Base-by-base conservation (phyloP, 2,888 invertebrate genomes). In the Rhyacophila evoluta region DNA sequence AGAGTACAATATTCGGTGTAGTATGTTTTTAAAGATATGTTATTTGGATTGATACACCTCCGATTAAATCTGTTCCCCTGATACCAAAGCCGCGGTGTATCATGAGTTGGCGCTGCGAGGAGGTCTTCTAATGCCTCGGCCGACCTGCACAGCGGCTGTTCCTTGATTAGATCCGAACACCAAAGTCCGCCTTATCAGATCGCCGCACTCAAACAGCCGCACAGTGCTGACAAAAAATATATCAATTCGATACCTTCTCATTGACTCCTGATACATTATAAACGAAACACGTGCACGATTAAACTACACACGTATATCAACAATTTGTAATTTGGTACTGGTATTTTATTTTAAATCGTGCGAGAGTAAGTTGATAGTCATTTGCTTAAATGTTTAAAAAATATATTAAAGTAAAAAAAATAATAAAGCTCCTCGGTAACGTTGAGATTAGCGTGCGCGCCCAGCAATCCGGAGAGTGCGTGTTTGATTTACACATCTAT, bases 131-230 rank as follows among this genome's bases (percentile, higher is more conserved):
- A 55, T 55, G 10, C 55, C 55, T 19, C 25, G 55, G 55, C 55
- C 15, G 55, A 19, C 55, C 55, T 55, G 55, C 55, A 19, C 55
- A 25, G 55, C 55, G 55, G 55, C 55, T 19, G 15, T 55, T 55
- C 4, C 55, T 55, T 55, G 55, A 55, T 55, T 55, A 55, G 55
- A 55, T 55, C 55, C 55, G 55, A 55, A 55, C 55, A 55, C 55
- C 55, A 55, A 12, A 55, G 15, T 55, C 55, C 55, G 55, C 55
- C 55, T 55, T 55, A 55, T 55, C 55, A 55, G 55, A 55, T 55
- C 55, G 19, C 19, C 12, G 55, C 55, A 19, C 55, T 19, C 15
- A 5, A 55, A 55, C 55, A 55, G n/a, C 55, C 55, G 55, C 55
- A 19, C 25, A 15, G 55, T 55, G 15, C 55, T 55, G 55, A 55